These are phyloP conservation scores for Myotis myotis DNA, from an alignment of 2,797 vertebrate genomes.

Conservation along the genomic window DNA sequence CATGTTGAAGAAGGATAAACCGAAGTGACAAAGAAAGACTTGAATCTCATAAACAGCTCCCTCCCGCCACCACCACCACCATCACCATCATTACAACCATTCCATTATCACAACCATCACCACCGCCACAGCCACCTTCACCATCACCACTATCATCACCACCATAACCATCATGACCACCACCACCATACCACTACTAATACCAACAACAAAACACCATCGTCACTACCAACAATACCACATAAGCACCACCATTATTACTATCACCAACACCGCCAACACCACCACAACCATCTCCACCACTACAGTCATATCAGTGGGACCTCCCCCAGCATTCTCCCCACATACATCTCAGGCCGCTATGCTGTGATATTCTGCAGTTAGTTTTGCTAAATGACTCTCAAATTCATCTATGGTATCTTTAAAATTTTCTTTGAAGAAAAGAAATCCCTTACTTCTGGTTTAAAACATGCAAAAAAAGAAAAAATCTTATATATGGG, in stretches of 20 bases:
- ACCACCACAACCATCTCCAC: no score
- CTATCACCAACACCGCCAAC: no score
- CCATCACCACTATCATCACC: not conserved
- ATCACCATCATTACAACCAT: not conserved
- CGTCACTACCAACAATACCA: no score
- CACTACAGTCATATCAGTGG: not conserved
- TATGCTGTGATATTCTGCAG: not conserved
- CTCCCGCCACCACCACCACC: not conserved
- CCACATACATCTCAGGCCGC: not conserved
- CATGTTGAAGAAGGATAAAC: not conserved
- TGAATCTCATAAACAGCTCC: not conserved
- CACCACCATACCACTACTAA: not conserved
- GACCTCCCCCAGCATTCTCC: not conserved
- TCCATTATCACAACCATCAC: not conserved
- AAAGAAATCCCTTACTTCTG: not conserved
- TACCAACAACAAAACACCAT: not conserved
- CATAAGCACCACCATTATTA: not conserved
- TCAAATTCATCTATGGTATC: not conserved
- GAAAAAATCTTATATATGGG: not conserved
- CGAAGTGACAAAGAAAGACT: not conserved
- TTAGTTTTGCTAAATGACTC: not conserved
- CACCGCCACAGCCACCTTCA: not conserved
- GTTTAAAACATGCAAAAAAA: not conserved
- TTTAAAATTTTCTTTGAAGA: not conserved
- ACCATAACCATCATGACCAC: not conserved